A percentile compares a stretch with the other conserved stretches of the same genome.
Evolutionary conservation across 2,797 vertebrate genomes (phyloP).

Genomic region (Sebastes elongatus): DNA sequence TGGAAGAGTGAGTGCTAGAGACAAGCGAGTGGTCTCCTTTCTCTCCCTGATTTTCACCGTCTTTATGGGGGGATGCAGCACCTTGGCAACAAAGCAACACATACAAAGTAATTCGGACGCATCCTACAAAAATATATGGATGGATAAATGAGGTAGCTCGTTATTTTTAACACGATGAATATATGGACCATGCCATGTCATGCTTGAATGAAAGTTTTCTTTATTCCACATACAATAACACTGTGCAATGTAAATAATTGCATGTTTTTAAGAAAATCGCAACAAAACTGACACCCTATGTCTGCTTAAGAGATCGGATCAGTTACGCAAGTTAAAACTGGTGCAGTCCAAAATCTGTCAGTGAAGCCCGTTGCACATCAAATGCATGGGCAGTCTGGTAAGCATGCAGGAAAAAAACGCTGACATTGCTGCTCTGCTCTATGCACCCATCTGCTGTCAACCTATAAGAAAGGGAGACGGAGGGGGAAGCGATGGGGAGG

Average conservation of each 20-base stretch:
- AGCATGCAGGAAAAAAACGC: slow-evolving; percentile 12
- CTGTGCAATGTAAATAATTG: background rate
- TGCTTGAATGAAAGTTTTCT: background rate
- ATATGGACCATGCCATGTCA: background rate
- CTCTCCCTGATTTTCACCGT: slow-evolving; percentile 2
- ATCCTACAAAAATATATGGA: background rate
- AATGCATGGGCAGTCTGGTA: background rate
- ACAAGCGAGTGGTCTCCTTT: slow-evolving; percentile 8
- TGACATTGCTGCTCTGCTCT: slow-evolving; percentile 27
- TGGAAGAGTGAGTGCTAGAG: slow-evolving; percentile 4
- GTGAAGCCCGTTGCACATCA: background rate
- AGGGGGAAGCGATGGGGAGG: background rate
- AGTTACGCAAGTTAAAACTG: background rate
- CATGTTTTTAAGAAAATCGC: background rate
- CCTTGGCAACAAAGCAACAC: slow-evolving; percentile 29
- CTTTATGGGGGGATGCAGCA: slow-evolving; percentile 1
- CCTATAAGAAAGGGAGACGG: background rate
- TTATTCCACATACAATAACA: background rate
- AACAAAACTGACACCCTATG: background rate
- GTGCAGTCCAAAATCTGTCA: slow-evolving; percentile 8
- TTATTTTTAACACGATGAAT: background rate
- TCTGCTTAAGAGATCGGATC: background rate
- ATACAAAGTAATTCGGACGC: background rate
- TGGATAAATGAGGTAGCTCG: background rate
- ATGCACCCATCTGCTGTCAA: slow-evolving; percentile 17